phyloP scores from a whole-genome alignment of 2,888 invertebrate species.

The Ormyrus rosae region DNA sequence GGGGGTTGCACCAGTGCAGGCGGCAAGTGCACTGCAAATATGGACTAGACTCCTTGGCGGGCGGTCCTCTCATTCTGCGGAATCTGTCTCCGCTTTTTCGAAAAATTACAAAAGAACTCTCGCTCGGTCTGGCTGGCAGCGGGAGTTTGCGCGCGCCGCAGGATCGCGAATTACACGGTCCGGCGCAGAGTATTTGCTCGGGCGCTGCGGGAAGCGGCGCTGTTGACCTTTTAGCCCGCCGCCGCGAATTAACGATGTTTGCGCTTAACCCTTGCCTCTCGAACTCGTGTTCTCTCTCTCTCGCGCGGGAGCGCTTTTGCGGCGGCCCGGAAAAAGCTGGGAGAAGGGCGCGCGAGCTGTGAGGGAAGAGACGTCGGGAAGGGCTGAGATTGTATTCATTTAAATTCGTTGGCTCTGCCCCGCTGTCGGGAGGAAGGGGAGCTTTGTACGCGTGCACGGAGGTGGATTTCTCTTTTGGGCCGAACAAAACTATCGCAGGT shows the following conservation, averaged over 20 bases:
- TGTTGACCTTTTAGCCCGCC: constrained; percentile 74
- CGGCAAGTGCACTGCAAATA: constrained; percentile 41
- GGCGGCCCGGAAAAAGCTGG: constrained; percentile 20
- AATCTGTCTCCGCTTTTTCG: not conserved
- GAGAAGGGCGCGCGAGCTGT: constrained; percentile 13
- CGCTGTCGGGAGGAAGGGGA: too few species aligned
- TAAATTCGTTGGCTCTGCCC: not conserved
- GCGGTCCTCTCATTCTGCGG: not conserved
- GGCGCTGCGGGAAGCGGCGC: constrained; percentile 62
- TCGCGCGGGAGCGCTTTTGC: constrained; percentile 18
- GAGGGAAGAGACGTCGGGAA: not conserved
- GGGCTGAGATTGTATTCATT: constrained; percentile 23
- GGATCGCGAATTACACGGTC: constrained; percentile 70
- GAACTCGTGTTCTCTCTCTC: constrained; percentile 18
- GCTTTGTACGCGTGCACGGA: too few species aligned
- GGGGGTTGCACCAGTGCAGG: not conserved
- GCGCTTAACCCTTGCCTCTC: constrained; percentile 68
- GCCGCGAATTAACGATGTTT: constrained; percentile 75
- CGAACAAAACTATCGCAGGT: too few species aligned
- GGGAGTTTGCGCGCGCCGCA: constrained; percentile 5
- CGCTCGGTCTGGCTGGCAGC: not conserved
- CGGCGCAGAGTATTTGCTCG: constrained; percentile 71
- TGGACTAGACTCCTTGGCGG: not conserved
- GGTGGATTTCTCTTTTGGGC: too few species aligned
- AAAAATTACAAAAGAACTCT: constrained; percentile 1